phyloP scores from a whole-genome alignment of 2,888 invertebrate species.

The Scaptomyza polygonia region DNA sequence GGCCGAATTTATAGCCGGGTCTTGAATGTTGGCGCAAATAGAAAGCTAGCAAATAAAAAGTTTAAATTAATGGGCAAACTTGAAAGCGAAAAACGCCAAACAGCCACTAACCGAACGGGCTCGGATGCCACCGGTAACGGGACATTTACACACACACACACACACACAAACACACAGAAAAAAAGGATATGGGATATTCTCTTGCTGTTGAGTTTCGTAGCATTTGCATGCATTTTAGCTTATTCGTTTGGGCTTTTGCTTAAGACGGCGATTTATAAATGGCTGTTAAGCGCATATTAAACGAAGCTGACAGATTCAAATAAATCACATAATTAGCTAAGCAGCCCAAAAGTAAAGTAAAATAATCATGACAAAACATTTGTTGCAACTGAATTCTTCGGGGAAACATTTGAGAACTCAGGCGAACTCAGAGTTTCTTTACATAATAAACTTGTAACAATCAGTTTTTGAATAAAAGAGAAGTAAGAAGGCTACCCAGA shows the following conservation, averaged over 20 bases:
- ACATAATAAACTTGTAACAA: too few species aligned
- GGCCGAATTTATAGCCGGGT: slow-evolving; percentile 66
- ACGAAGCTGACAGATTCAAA: slow-evolving; percentile 44
- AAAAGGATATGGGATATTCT: slow-evolving; percentile 10
- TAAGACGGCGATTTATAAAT: slow-evolving; percentile 57
- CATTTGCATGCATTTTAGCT: slow-evolving; percentile 49
- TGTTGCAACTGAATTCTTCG: background rate
- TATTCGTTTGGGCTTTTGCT: slow-evolving; percentile 42
- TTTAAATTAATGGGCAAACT: slow-evolving; percentile 76
- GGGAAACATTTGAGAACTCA: background rate
- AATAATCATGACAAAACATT: slow-evolving; percentile 22
- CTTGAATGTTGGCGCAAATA: slow-evolving; percentile 56
- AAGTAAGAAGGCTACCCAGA: too few species aligned
- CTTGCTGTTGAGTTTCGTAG: background rate
- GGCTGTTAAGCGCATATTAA: slow-evolving; percentile 57
- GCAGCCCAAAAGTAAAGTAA: background rate
- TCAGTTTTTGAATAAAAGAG: too few species aligned
- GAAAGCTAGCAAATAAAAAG: slow-evolving; percentile 68
- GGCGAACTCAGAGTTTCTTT: too few species aligned
- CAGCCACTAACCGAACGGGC: slow-evolving; percentile 20
- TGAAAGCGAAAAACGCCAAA: slow-evolving; percentile 61
- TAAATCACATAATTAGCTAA: slow-evolving; percentile 43
- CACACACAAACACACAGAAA: background rate
- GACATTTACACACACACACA: background rate
- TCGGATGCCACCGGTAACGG: slow-evolving; percentile 29